A percentile compares a stretch with the other conserved stretches of the same genome.
phyloP scores from a whole-genome alignment of 2,797 vertebrate species.

The Lindbergichthys nudifrons region DNA sequence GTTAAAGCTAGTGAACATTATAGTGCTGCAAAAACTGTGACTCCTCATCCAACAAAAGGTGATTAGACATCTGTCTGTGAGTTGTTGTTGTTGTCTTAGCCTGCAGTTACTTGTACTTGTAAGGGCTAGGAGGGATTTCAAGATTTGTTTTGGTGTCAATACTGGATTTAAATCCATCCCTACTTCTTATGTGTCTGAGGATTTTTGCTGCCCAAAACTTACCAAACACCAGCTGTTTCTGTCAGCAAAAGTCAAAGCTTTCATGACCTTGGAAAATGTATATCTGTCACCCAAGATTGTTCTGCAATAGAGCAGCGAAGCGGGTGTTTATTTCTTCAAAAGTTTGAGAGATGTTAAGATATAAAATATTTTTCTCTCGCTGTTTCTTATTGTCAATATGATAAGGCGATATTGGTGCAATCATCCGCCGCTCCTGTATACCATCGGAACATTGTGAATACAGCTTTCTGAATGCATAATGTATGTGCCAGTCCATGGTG shows the following conservation, averaged over 20 bases:
- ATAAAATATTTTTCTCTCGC: conserved; percentile 1
- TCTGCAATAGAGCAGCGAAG: conserved; percentile 4
- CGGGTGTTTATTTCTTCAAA: conserved; percentile 3
- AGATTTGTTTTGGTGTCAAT: not conserved
- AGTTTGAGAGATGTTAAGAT: conserved; percentile 3
- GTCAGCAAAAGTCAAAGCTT: not conserved
- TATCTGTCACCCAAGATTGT: conserved; percentile 4
- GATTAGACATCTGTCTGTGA: not conserved
- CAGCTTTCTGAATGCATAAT: conserved; percentile 76
- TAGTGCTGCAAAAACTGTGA: not conserved
- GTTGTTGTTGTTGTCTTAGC: not conserved
- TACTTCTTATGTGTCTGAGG: not conserved
- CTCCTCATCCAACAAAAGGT: not conserved
- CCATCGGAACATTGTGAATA: conserved; percentile 56
- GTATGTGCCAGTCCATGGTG: conserved; percentile 68
- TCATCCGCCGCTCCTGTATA: conserved; percentile 24
- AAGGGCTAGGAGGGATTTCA: not conserved
- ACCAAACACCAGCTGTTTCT: conserved; percentile 8
- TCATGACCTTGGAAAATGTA: not conserved
- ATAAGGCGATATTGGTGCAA: conserved; percentile 20
- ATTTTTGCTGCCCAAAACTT: not conserved
- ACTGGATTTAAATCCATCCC: not conserved
- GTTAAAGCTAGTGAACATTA: not conserved
- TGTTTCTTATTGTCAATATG: not conserved
- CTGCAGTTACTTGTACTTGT: not conserved